Evolutionary conservation across 2,113 vertebrate genomes (phyloP).

Genomic region (Rhinogobius similis): DNA sequence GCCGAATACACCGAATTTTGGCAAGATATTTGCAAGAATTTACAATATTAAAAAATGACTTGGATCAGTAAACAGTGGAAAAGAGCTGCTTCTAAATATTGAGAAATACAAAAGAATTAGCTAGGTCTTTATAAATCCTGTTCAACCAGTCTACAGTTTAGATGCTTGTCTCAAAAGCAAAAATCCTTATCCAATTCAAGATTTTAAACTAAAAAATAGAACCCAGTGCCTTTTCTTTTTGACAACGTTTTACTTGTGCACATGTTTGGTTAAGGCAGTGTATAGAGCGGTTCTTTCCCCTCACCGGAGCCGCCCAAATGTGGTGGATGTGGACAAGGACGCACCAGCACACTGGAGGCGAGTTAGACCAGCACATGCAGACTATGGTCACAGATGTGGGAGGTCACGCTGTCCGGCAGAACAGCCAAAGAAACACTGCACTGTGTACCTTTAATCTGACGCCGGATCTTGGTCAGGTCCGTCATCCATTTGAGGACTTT

Average conservation of each 20-base stretch:
- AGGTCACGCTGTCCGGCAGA: constrained; percentile 47
- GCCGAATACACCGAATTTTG: too few species aligned
- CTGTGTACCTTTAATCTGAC: constrained; percentile 94
- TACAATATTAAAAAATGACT: too few species aligned
- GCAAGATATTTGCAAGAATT: too few species aligned
- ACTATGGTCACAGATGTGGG: constrained; percentile 40
- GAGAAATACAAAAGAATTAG: too few species aligned
- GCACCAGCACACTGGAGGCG: constrained; percentile 66
- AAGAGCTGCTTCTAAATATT: too few species aligned
- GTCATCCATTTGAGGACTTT: constrained; percentile 99
- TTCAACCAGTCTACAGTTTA: background rate
- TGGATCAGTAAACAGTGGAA: too few species aligned
- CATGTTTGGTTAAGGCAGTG: too few species aligned
- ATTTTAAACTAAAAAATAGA: background rate
- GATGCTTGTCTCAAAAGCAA: too few species aligned
- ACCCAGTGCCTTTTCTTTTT: background rate
- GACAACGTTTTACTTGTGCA: background rate
- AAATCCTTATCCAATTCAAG: background rate
- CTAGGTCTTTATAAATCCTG: background rate
- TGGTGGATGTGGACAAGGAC: constrained; percentile 69
- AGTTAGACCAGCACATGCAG: constrained; percentile 62
- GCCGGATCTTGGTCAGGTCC: constrained; percentile 93
- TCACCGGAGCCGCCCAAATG: constrained; percentile 30
- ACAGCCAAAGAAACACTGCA: constrained; percentile 17
- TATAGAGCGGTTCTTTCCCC: constrained; percentile 29